Evolutionary conservation across 1,140 invertebrate species (phyloP).

Genomic region (Dinoponera quadriceps): DNA sequence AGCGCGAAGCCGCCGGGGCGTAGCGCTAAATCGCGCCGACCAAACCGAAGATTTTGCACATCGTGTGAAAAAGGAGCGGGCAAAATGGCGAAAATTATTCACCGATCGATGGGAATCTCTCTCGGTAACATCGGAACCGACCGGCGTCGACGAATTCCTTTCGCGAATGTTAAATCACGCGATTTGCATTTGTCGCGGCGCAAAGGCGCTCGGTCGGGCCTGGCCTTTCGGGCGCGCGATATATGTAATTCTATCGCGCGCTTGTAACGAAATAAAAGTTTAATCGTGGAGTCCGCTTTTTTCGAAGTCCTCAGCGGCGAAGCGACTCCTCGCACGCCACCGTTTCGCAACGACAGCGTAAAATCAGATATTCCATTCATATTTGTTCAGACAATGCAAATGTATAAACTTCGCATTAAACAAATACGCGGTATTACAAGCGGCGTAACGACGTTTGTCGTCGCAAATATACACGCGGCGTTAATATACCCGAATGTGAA

Average conservation of each 20-base stretch:
- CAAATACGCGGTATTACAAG: slow-evolving; percentile 8
- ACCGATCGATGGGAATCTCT: background rate
- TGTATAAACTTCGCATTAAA: slow-evolving; percentile 6
- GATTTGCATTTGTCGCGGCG: background rate
- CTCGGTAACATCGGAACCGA: background rate
- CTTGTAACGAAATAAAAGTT: slow-evolving; percentile 1
- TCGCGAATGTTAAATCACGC: slow-evolving; percentile 2
- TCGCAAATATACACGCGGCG: background rate
- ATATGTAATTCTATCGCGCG: background rate
- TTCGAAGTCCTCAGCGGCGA: background rate
- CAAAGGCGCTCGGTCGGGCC: too few species aligned
- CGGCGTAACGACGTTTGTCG: slow-evolving; percentile 4
- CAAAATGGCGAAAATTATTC: background rate
- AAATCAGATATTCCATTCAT: slow-evolving; percentile 17
- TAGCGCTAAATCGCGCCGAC: too few species aligned
- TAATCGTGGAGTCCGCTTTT: background rate
- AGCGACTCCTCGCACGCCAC: background rate
- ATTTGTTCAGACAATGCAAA: slow-evolving; percentile 3
- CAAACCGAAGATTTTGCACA: background rate
- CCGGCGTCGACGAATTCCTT: background rate
- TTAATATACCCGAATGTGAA: background rate
- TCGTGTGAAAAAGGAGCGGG: too few species aligned
- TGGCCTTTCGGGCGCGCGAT: background rate
- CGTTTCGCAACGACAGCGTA: slow-evolving; percentile 4
- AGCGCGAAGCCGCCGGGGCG: slow-evolving; percentile 1